Percentiles rank a stretch among this genome's conserved stretches.
Evolutionary conservation across 2,113 vertebrate species (phyloP).

Genomic region (Stigmatopora nigra): DNA sequence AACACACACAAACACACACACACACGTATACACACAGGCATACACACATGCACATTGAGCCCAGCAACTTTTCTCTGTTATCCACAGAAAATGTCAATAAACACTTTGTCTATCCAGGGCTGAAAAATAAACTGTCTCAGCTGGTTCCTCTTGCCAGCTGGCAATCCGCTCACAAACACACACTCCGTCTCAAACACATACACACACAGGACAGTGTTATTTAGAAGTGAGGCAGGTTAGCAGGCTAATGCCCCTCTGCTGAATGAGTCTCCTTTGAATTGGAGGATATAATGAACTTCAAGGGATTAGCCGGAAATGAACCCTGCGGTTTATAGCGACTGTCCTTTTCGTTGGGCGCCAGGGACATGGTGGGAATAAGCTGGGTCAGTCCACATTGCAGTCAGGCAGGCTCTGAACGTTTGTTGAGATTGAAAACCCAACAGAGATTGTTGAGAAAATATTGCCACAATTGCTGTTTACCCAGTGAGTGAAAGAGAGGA

Average conservation of each 20-base stretch:
- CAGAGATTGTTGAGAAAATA: conserved; percentile 36
- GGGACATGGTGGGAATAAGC: conserved; percentile 53
- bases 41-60: conserved; percentile 27
- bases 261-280: conserved; percentile 51
- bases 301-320: conserved; percentile 54
- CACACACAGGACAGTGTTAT: conserved; percentile 23
- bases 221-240: conserved; percentile 48
- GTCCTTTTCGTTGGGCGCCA: conserved; percentile 30
- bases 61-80: conserved; percentile 51
- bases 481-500: conserved; percentile 24
- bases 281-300: conserved; percentile 57
- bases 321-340: conserved; percentile 40
- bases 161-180: conserved; percentile 30
- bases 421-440: conserved; percentile 40
- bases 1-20: conserved; percentile 26
- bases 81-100: conserved; percentile 69
- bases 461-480: conserved; percentile 41
- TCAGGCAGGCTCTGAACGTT: conserved; percentile 24
- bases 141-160: conserved; percentile 44
- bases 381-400: conserved; percentile 54
- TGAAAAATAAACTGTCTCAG: conserved; percentile 53
- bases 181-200: conserved; percentile 12
- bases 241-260: conserved; percentile 48
- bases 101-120: conserved; percentile 57
- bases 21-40: conserved; percentile 8